Conservation (phyloP, 2,113 vertebrate species). For the Pongo pygmaeus region DNA sequence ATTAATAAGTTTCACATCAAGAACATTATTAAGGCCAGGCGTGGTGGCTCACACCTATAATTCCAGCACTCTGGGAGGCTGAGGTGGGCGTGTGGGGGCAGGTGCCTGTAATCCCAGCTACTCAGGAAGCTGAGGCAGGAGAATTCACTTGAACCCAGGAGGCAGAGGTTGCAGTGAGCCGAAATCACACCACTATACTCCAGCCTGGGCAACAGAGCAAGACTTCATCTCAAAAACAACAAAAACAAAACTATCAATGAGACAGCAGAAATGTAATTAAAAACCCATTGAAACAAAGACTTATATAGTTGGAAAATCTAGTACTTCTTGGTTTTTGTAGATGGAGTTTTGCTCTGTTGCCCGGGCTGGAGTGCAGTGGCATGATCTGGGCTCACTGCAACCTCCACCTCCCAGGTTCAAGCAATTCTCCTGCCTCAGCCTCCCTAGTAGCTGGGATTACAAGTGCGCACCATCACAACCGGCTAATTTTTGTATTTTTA, state of each 20-base stretch:
- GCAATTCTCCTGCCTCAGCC: no score
- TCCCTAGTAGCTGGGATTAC: no score
- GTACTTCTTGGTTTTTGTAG: neutral
- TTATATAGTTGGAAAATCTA: neutral
- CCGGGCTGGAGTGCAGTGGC: no score
- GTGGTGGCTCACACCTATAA: neutral
- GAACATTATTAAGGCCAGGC: neutral
- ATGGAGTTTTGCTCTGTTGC: no score
- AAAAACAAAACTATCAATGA: neutral
- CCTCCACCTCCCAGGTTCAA: no score
- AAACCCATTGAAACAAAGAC: neutral
- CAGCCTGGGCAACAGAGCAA: neutral
- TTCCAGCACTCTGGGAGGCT: neutral
- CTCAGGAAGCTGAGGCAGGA: neutral
- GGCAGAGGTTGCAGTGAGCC: neutral
- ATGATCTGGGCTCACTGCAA: no score
- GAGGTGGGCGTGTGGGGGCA: neutral
- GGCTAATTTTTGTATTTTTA: no score
- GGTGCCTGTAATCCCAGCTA: neutral
- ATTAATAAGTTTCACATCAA: constrained; percentile 14
- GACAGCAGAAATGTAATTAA: neutral
- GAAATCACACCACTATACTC: neutral
- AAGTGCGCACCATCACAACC: no score
- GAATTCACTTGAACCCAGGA: neutral
- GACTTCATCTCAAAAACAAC: neutral